These are phyloP conservation scores for Thaumatotibia leucotreta DNA, from an alignment of 1,140 invertebrate genomes.

Conservation along the genomic window DNA sequence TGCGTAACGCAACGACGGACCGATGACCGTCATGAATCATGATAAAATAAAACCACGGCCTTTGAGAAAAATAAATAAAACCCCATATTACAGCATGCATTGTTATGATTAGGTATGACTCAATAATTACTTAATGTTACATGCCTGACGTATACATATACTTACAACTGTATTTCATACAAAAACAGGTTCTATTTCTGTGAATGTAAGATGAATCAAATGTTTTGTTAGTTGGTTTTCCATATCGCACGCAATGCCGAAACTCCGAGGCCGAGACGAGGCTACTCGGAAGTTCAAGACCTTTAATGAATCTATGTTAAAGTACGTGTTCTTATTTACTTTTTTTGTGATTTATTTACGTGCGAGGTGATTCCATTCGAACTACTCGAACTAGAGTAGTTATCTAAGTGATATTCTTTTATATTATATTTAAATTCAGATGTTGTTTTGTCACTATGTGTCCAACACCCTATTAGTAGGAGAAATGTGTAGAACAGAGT, in stretches of 20 bases:
- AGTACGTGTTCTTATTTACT: background rate
- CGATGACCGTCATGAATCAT: background rate
- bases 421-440: too few species aligned
- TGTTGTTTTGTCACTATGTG: too few species aligned
- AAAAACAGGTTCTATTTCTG: background rate
- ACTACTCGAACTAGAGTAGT: too few species aligned
- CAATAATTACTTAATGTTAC: background rate
- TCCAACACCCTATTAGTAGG: too few species aligned
- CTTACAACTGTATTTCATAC: background rate
- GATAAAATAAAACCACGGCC: background rate
- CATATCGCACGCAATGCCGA: background rate
- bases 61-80: background rate
- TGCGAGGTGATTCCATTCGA: background rate
- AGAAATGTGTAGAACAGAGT: too few species aligned
- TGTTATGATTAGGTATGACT: background rate
- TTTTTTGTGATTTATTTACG: background rate
- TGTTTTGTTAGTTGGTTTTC: background rate
- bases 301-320: background rate
- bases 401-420: too few species aligned
- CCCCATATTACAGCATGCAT: background rate
- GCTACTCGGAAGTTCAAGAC: background rate
- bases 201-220: background rate
- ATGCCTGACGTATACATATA: background rate
- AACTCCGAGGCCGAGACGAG: background rate
- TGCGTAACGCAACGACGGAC: too few species aligned